Percentiles rank a stretch among this genome's conserved stretches.
phyloP scores from a whole-genome alignment of 2,113 vertebrate species.

The Ploceus nigricollis region DNA sequence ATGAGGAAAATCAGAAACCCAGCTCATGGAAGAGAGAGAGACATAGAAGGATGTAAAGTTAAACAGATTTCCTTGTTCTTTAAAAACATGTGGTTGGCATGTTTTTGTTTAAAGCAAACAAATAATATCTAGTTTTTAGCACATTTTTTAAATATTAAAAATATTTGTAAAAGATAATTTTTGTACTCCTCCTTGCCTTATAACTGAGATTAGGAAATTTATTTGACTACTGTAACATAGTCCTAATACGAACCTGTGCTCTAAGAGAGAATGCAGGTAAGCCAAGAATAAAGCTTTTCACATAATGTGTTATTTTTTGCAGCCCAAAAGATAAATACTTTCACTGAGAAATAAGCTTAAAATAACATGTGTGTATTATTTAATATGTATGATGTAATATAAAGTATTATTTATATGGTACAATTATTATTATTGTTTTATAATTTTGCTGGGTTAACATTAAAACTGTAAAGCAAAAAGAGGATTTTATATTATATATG shows the following conservation, averaged over 20 bases:
- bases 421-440: not conserved
- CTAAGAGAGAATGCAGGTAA: not conserved
- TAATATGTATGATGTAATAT: not conserved
- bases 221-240: not conserved
- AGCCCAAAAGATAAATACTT: not conserved
- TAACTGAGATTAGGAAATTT: not conserved
- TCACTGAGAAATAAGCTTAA: not conserved
- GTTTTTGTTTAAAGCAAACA: not conserved
- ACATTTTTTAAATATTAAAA: not conserved
- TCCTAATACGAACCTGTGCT: not conserved
- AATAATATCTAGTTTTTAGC: not conserved
- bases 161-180: not conserved
- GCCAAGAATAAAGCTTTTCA: not conserved
- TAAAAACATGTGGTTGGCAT: not conserved
- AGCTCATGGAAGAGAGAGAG: not conserved
- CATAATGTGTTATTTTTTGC: not conserved
- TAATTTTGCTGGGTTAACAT: not conserved
- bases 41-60: not conserved
- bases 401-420: not conserved
- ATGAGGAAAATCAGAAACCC: not conserved
- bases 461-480: not conserved
- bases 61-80: not conserved
- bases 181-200: fast-evolving
- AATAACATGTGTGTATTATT: not conserved
- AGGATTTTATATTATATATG: not conserved